phyloP scores from a whole-genome alignment of 2,797 vertebrate species.

The Scleropages formosus region DNA sequence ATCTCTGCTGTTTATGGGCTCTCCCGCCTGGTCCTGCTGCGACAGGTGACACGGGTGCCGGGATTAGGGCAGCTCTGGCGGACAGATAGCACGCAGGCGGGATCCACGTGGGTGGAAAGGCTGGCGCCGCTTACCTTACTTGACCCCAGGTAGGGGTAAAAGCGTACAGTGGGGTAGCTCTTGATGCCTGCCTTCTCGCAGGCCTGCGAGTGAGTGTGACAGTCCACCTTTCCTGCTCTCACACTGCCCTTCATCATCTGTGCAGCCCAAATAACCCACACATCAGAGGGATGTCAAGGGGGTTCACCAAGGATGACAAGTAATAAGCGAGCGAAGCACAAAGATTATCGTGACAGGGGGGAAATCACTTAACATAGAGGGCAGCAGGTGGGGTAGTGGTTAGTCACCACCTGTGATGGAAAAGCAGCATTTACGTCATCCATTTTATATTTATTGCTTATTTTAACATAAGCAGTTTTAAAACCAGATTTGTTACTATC shows the following conservation, averaged over 20 bases:
- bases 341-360: too few relatives aligned
- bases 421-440: too few relatives aligned
- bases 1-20: slow-evolving; percentile 82
- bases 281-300: too few relatives aligned
- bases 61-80: not conserved
- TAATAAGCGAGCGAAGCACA: too few relatives aligned
- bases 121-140: slow-evolving; percentile 67
- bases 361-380: too few relatives aligned
- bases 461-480: too few relatives aligned
- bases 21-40: slow-evolving; percentile 75
- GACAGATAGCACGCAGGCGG: not conserved
- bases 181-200: slow-evolving; percentile 86
- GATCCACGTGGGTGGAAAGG: not conserved
- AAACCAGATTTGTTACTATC: too few relatives aligned
- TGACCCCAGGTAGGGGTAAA: slow-evolving; percentile 74
- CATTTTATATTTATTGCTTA: too few relatives aligned
- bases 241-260: slow-evolving; percentile 84
- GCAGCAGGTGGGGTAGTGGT: too few relatives aligned
- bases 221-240: slow-evolving; percentile 89
- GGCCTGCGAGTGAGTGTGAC: slow-evolving; percentile 78
- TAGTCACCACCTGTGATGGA: too few relatives aligned
- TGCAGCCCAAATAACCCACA: not conserved
- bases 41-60: slow-evolving; percentile 5
- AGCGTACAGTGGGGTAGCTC: slow-evolving; percentile 85
- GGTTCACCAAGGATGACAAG: too few relatives aligned